These are phyloP conservation scores for Aplochiton taeniatus DNA, from an alignment of 2,797 vertebrate genomes.

Conservation along the genomic window DNA sequence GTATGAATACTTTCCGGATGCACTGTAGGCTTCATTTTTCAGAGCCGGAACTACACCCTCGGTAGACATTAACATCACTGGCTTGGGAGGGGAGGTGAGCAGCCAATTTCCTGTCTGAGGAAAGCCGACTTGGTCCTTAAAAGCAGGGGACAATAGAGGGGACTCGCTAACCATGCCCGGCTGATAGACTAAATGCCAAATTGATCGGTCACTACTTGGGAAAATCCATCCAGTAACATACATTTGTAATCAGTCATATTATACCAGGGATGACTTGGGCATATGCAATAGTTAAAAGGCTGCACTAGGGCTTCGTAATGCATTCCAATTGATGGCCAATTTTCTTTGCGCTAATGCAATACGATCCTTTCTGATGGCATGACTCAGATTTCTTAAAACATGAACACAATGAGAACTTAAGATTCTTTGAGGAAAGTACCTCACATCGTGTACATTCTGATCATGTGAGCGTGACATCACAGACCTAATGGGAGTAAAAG, in stretches of 20 bases:
- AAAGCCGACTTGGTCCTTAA: constrained; percentile 44
- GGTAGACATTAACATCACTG: constrained; percentile 36
- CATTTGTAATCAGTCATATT: neutral
- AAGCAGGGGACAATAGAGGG: constrained; percentile 30
- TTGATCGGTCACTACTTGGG: neutral
- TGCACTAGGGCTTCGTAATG: neutral
- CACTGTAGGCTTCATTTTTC: too few species aligned
- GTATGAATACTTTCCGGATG: too few species aligned
- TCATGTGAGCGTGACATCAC: constrained; percentile 20
- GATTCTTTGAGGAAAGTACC: constrained; percentile 1
- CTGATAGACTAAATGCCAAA: constrained; percentile 5
- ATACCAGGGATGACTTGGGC: constrained; percentile 33
- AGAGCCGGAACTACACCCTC: too few species aligned
- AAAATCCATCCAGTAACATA: constrained; percentile 1
- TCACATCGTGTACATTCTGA: neutral
- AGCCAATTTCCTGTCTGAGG: constrained; percentile 70
- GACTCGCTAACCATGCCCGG: constrained; percentile 9
- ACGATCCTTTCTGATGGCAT: neutral
- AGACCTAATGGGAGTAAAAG: neutral
- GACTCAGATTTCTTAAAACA: neutral
- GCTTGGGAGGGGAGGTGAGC: constrained; percentile 63
- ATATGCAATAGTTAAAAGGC: constrained; percentile 2
- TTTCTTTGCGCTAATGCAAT: neutral
- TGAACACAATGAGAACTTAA: too few species aligned
- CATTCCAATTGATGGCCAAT: neutral